phyloP scores from a whole-genome alignment of 2,113 vertebrate genomes.

The Tautogolabrus adspersus region DNA sequence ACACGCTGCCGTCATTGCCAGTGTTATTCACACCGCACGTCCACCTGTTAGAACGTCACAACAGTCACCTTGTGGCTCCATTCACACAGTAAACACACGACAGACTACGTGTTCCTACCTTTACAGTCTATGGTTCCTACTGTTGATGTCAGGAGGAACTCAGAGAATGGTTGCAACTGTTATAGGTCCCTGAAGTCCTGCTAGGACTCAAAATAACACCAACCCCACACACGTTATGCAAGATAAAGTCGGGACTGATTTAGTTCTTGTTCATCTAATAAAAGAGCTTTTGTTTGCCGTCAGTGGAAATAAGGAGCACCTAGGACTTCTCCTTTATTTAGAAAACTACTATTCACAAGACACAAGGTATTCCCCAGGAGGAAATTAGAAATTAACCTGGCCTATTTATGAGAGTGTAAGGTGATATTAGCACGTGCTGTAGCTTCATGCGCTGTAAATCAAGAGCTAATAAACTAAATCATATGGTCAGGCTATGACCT shows the following conservation, averaged over 20 bases:
- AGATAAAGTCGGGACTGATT: neutral
- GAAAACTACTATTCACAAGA: neutral
- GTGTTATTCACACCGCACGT: constrained; percentile 22
- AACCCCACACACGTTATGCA: no score
- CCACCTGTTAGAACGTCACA: constrained; percentile 53
- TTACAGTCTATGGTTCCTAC: no score
- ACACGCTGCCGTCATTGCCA: constrained; percentile 45
- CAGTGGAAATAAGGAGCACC: constrained; percentile 4
- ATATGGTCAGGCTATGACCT: constrained; percentile 36
- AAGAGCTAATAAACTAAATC: constrained; percentile 49
- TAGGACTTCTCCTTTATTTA: constrained; percentile 45
- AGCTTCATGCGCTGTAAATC: constrained; percentile 45
- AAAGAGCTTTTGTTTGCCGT: constrained; percentile 3
- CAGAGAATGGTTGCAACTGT: neutral
- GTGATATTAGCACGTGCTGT: constrained; percentile 30
- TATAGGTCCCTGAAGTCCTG: neutral
- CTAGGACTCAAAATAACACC: neutral
- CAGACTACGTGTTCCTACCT: constrained; percentile 9
- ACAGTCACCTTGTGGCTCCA: constrained; percentile 40
- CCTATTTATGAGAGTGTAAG: constrained; percentile 55
- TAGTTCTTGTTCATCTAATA: neutral
- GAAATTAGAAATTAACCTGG: constrained; percentile 46
- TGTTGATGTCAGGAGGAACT: constrained; percentile 7
- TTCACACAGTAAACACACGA: constrained; percentile 42
- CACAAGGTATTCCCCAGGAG: constrained; percentile 16